These are phyloP conservation scores for Malacosoma neustria DNA, from an alignment of 2,888 invertebrate genomes.

Conservation along the genomic window DNA sequence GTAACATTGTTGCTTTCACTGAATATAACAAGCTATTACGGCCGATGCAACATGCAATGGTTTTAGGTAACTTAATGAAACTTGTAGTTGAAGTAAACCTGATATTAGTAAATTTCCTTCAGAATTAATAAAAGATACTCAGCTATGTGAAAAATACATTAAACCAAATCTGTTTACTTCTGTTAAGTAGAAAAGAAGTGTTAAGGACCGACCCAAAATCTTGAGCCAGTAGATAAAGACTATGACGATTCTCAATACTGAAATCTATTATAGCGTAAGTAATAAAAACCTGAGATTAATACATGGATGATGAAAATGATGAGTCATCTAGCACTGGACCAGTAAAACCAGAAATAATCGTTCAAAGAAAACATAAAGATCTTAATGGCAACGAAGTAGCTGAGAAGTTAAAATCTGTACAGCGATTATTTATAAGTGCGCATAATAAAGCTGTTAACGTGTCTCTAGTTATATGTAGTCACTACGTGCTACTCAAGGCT, in stretches of 20 bases:
- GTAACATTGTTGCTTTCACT: constrained; percentile 60
- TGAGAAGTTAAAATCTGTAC: background rate
- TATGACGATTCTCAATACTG: too few relatives aligned
- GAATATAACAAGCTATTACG: constrained; percentile 46
- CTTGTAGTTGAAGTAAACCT: constrained; percentile 20
- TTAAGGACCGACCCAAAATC: too few relatives aligned
- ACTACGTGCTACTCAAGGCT: background rate
- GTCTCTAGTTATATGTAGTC: background rate
- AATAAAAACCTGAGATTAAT: too few relatives aligned
- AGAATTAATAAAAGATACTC: too few relatives aligned
- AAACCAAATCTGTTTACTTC: too few relatives aligned
- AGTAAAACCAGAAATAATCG: background rate
- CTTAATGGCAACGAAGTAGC: background rate
- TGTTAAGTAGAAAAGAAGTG: too few relatives aligned
- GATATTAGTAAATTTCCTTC: background rate
- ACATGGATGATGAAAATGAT: too few relatives aligned
- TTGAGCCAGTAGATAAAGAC: too few relatives aligned
- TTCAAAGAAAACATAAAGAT: background rate
- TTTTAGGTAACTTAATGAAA: constrained; percentile 50
- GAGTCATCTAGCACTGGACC: too few relatives aligned
- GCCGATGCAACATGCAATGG: constrained; percentile 49
- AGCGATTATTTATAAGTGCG: background rate
- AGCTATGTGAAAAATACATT: too few relatives aligned
- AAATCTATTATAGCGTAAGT: too few relatives aligned
- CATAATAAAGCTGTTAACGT: background rate